Conservation (phyloP, 2,113 vertebrate species). For the Ictalurus punctatus region DNA sequence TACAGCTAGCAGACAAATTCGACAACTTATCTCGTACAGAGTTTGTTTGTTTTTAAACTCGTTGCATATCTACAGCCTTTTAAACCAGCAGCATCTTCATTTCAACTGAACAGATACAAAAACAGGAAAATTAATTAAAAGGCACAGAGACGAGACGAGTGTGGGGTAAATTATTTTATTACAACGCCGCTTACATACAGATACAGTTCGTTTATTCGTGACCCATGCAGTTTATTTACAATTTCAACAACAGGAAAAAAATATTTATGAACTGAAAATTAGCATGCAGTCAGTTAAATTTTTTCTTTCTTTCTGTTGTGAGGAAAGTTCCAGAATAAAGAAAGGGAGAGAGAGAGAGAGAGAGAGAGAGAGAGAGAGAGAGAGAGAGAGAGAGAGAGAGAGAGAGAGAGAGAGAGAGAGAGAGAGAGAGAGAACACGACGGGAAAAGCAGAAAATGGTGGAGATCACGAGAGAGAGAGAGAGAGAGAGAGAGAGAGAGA, state of each 20-base stretch:
- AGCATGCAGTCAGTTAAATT: conserved; percentile 27
- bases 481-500: not conserved
- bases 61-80: not conserved
- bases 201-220: conserved; percentile 3
- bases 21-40: not conserved
- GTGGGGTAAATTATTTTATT: conserved; percentile 68
- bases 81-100: not conserved
- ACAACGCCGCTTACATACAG: conserved; percentile 50
- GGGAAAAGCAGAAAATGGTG: too few relatives aligned
- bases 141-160: conserved; percentile 37
- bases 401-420: not conserved
- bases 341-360: too few relatives aligned
- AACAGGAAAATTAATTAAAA: not conserved
- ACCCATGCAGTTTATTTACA: conserved; percentile 33
- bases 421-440: too few relatives aligned
- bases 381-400: too few relatives aligned
- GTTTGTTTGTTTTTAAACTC: not conserved
- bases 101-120: not conserved
- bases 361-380: too few relatives aligned
- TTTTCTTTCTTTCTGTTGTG: not conserved
- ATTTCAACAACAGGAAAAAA: conserved; percentile 1
- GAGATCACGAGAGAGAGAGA: not conserved
- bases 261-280: not conserved
- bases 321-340: not conserved
- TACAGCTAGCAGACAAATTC: not conserved